A percentile compares a stretch with the other conserved stretches of the same genome.
Evolutionary conservation across 2,113 vertebrate species (phyloP).

Genomic region (Strix aluco): DNA sequence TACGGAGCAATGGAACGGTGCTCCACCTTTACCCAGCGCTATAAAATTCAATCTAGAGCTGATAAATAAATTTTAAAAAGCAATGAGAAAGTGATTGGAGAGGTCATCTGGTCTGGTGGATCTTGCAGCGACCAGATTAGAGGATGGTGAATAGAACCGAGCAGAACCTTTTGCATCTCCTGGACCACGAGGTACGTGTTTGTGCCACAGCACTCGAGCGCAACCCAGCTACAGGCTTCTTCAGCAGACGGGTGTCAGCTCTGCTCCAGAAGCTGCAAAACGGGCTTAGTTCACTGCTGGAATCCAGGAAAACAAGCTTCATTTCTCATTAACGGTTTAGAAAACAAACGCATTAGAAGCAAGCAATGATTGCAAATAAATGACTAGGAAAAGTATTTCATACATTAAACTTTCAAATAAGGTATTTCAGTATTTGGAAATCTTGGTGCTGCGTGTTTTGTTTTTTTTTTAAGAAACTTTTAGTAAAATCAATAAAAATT

Average conservation of each 20-base stretch:
- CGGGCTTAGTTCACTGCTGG: neutral
- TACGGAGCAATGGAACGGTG: accelerated
- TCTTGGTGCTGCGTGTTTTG: too few species aligned
- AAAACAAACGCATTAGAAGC: neutral
- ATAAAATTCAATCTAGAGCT: neutral
- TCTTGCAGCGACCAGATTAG: too few species aligned
- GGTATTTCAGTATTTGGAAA: neutral
- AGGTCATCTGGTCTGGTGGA: too few species aligned
- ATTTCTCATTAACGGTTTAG: neutral
- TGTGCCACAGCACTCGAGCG: neutral
- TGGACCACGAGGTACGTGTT: too few species aligned
- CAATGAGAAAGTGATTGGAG: too few species aligned
- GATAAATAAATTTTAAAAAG: too few species aligned
- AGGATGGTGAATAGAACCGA: too few species aligned
- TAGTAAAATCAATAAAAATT: neutral
- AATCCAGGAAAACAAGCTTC: neutral
- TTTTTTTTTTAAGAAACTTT: neutral
- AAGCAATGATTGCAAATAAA: neutral
- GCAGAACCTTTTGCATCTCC: too few species aligned
- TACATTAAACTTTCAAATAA: neutral
- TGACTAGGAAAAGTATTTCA: too few species aligned
- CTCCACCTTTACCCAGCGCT: neutral
- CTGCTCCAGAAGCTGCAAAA: neutral
- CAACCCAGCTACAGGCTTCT: accelerated
- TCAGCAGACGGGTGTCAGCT: accelerated